Base-by-base conservation (phyloP, 2,113 vertebrate species). In the Phycodurus eques region DNA sequence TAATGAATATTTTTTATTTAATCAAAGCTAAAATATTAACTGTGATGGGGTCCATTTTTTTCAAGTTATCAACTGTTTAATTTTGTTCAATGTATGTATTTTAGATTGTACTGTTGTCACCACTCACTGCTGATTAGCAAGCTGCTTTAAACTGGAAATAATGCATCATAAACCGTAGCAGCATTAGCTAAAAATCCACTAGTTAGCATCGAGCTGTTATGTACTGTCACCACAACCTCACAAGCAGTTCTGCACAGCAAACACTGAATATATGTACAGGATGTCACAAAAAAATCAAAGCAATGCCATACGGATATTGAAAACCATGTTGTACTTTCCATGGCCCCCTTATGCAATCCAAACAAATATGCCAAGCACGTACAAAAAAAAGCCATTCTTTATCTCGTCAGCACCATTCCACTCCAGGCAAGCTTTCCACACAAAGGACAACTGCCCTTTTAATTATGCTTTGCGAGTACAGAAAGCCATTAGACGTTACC, bases 121-220 rank as follows among this genome's bases (percentile, higher is more conserved):
- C 35, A 39, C 54, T 11, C 51, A 71, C 56, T 72, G 43, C 59
- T 43, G 53, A 78, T 75, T 68, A 19, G 69, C 69, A 56, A 64
- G 31, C 61, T 67, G 35, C 54, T 77, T 77, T 70, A 68, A 15
- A 68, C 68, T 7, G 9, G 22, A 64, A 68, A 73, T 14, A 72
- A 0, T 65, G 65, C 35, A 39, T 39, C 35, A 39, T 33, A 60
- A 66, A 51, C 20, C 8, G 27, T 27, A 27, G 7, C 7, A 53
- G 51, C 51, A n/a, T 54, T 54, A 1, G 46, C 46, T 2, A 47
- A 20, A 57, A 44, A 71, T 22, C 56, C n/a, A 22, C 8, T 2
- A 11, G 54, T 57, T 15, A 33, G 57, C 13, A 60, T 33, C 22
- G 14, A 31, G 14, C 11, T 65, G 12, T 65, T 13, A 14, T 12